These are phyloP conservation scores for Promerops cafer DNA, from an alignment of 2,113 vertebrate genomes.

Conservation along the genomic window DNA sequence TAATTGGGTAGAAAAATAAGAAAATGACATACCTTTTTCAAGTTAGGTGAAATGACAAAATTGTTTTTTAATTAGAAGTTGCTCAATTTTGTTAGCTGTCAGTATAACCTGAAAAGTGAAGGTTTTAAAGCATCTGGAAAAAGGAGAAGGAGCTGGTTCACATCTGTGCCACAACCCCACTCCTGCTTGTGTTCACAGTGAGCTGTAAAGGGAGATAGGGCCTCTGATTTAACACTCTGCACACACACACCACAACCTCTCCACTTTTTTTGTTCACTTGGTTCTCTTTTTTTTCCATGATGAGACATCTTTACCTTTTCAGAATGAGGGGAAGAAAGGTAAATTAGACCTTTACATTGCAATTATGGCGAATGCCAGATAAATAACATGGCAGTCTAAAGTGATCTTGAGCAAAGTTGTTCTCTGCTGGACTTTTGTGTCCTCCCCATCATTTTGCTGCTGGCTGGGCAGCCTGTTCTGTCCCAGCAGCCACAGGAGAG, in stretches of 20 bases:
- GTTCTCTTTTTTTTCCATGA: neutral
- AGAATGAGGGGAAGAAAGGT: neutral
- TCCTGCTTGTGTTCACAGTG: neutral
- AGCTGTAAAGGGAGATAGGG: neutral
- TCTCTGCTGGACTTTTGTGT: neutral
- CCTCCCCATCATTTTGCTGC: neutral
- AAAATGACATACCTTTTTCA: neutral
- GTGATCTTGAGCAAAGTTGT: neutral
- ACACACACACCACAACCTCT: neutral
- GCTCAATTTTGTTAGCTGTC: neutral
- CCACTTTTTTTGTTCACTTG: neutral
- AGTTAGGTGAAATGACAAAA: neutral
- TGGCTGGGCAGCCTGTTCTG: neutral
- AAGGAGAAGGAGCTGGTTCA: neutral
- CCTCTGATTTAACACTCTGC: neutral
- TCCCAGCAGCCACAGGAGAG: accelerated
- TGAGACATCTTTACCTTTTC: neutral
- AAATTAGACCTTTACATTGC: neutral
- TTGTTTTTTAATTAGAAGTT: neutral
- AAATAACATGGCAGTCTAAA: neutral
- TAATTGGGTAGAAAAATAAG: neutral
- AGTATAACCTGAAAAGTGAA: neutral
- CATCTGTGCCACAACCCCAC: neutral
- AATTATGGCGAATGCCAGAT: neutral
- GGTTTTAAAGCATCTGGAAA: neutral